phyloP scores from a whole-genome alignment of 2,888 invertebrate species.

The Agrochola lychnidis region DNA sequence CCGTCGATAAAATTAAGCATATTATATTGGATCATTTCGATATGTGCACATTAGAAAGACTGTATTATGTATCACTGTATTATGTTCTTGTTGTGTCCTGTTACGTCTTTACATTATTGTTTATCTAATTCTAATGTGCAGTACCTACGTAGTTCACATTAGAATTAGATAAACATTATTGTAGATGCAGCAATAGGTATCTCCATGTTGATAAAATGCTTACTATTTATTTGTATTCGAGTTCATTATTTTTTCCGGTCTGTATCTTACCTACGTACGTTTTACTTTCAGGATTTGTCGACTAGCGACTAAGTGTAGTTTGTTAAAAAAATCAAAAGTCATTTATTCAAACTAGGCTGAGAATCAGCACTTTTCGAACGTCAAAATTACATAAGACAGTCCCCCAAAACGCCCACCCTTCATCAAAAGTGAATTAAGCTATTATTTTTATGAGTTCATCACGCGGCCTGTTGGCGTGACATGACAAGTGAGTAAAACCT shows the following conservation, averaged over 20 bases:
- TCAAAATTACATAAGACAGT: too few species aligned
- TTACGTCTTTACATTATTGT: slow-evolving; percentile 5
- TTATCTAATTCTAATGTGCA: neutral
- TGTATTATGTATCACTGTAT: too few species aligned
- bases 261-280: neutral
- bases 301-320: neutral
- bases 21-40: too few species aligned
- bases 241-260: neutral
- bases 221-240: neutral
- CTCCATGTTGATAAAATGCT: neutral
- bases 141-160: neutral
- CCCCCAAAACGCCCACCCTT: neutral
- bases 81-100: neutral
- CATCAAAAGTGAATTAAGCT: neutral
- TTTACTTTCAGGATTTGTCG: slow-evolving; percentile 12
- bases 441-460: neutral
- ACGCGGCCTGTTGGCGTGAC: neutral
- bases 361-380: too few species aligned
- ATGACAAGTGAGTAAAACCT: slow-evolving; percentile 5
- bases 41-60: too few species aligned
- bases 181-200: neutral
- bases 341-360: too few species aligned
- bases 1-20: too few species aligned
- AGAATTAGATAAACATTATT: too few species aligned
- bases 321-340: too few species aligned